phyloP scores from a whole-genome alignment of 2,113 vertebrate species.

The Rhinichthys klamathensis region DNA sequence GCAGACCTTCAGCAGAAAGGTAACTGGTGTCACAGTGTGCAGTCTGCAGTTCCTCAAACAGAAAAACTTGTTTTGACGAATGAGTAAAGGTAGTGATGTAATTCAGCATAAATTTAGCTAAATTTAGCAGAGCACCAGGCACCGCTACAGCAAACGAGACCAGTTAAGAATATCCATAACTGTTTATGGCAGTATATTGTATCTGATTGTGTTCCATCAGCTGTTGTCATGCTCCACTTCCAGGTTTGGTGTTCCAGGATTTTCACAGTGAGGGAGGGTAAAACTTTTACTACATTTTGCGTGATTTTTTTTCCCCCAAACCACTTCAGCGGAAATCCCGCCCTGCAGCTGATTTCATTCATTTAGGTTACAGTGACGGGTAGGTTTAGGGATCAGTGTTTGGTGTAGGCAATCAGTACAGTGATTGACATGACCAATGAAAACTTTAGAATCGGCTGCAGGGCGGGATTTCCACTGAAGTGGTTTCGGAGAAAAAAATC shows the following conservation, averaged over 20 bases:
- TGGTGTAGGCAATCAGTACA: too few relatives aligned
- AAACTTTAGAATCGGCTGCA: too few relatives aligned
- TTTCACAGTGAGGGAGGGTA: not conserved
- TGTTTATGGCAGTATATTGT: not conserved
- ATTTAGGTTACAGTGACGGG: too few relatives aligned
- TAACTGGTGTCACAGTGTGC: conserved; percentile 40
- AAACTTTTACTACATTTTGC: not conserved
- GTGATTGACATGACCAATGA: too few relatives aligned
- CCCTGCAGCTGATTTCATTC: too few relatives aligned
- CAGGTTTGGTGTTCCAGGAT: not conserved
- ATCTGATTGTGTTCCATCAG: not conserved
- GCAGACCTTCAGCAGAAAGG: conserved; percentile 41
- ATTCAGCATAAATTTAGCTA: conserved; percentile 8
- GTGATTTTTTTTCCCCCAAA: too few relatives aligned
- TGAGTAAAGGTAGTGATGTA: conserved; percentile 32
- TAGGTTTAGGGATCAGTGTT: too few relatives aligned
- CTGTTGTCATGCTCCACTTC: not conserved
- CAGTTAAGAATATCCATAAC: conserved; percentile 12
- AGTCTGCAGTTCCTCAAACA: conserved; percentile 29
- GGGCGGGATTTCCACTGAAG: too few relatives aligned
- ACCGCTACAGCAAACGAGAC: not conserved
- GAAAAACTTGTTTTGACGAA: conserved; percentile 32
- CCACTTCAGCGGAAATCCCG: too few relatives aligned
- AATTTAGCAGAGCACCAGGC: conserved; percentile 4
- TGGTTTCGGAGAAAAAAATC: too few relatives aligned